These are phyloP conservation scores for Allophyes oxyacanthae DNA, from an alignment of 2,888 invertebrate genomes.

Conservation along the genomic window DNA sequence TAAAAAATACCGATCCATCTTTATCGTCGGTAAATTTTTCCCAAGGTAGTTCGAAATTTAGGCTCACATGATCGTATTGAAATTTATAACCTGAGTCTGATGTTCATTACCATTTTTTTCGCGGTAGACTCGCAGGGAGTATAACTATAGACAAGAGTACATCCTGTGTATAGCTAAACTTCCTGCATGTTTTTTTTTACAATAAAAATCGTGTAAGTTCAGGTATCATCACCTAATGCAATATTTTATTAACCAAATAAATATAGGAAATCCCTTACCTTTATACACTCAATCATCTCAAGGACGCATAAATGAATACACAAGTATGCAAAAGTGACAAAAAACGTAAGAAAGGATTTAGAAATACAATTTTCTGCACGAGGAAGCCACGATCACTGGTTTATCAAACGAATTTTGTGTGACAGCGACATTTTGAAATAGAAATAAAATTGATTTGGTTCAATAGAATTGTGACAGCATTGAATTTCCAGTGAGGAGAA, in stretches of 20 bases:
- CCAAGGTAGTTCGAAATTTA: too few relatives aligned
- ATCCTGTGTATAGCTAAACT: too few relatives aligned
- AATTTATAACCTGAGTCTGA: too few relatives aligned
- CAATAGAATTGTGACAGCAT: slow-evolving; percentile 51
- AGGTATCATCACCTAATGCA: too few relatives aligned
- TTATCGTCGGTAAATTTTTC: too few relatives aligned
- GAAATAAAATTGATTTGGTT: slow-evolving; percentile 67
- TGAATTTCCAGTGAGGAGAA: slow-evolving; percentile 36
- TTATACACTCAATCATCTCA: slow-evolving; percentile 37
- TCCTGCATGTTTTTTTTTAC: too few relatives aligned
- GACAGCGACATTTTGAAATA: slow-evolving; percentile 75
- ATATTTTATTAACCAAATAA: slow-evolving; percentile 4
- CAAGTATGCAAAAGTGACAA: slow-evolving; percentile 45
- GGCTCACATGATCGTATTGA: too few relatives aligned
- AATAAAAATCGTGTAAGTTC: too few relatives aligned
- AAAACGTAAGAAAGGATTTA: slow-evolving; percentile 63
- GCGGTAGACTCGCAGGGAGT: too few relatives aligned
- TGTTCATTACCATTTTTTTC: too few relatives aligned
- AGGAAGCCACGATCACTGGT: slow-evolving; percentile 69
- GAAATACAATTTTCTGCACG: slow-evolving; percentile 81
- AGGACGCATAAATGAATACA: slow-evolving; percentile 52
- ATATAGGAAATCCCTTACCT: slow-evolving; percentile 6
- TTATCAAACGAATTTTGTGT: slow-evolving; percentile 67
- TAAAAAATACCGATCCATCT: too few relatives aligned
- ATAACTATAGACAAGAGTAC: too few relatives aligned